phyloP scores from a whole-genome alignment of 2,113 vertebrate genomes.

The Labeo catla region DNA sequence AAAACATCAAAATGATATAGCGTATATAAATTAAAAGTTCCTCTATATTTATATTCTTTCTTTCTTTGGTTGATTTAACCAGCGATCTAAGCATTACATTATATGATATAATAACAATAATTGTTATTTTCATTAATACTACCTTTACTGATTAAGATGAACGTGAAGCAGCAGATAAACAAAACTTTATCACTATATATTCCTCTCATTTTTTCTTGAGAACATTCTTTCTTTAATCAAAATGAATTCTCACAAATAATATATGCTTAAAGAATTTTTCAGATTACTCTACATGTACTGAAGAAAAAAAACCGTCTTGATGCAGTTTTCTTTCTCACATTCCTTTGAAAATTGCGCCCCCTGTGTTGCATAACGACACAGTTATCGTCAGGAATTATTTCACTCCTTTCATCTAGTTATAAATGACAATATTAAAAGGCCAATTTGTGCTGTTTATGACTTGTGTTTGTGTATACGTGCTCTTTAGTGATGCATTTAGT shows the following conservation, averaged over 20 bases:
- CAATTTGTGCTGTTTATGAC: background rate
- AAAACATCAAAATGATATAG: no score
- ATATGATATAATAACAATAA: no score
- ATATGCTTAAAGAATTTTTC: background rate
- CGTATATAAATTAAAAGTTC: no score
- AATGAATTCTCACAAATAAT: background rate
- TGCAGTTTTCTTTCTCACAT: background rate
- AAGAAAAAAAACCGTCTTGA: background rate
- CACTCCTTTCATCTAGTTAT: background rate
- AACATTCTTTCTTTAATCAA: background rate
- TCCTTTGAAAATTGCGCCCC: conserved; percentile 26
- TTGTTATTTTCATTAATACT: background rate
- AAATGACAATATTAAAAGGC: background rate
- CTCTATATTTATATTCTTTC: no score
- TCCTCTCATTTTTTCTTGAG: background rate
- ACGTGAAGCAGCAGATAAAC: background rate
- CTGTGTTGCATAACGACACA: background rate
- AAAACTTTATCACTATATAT: no score
- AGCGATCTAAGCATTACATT: no score
- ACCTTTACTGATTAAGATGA: background rate
- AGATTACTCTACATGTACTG: background rate
- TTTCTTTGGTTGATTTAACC: no score
- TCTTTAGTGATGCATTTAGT: background rate
- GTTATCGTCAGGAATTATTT: background rate
- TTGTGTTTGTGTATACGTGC: background rate